Evolutionary conservation across 2,113 vertebrate species (phyloP), one percentile per base, ranked within the genome.

Genomic region (Lichenostomus cassidix): DNA sequence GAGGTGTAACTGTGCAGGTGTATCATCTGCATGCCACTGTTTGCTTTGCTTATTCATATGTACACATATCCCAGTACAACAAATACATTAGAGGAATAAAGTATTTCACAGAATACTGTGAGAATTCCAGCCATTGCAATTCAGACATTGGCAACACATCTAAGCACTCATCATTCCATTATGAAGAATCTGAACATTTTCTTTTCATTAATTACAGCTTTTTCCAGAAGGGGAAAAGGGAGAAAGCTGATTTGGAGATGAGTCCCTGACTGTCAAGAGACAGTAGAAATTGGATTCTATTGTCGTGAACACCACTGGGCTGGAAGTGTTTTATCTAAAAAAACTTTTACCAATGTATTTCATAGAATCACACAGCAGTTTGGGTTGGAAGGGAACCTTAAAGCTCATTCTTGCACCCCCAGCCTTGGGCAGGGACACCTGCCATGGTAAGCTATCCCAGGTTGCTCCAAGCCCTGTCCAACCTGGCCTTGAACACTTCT

Each of bases 381-480:
- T 63, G 35, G 19, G 31, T 23, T 11, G 41, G 25, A 56, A 62
- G 25, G 22, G 22, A 18, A 63, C 31, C 18, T 33, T 33, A 28
- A 76, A 69, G 21, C 7, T 3, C 41, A 53, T 1, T 24, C 37
- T 15, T 4, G 63, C 21, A 69, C 1, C 0, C 47, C 18, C 25
- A 69, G 49, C 29, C 47, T 42, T 3, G 9, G 25, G 41, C 8
- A 49, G 44, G 11, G 63, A 69, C 47, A 70, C 25, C 9, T 63
- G 15, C 41, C 56, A 16, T 39, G 11, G 39, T 39, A 39, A 39
- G 11, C 49, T 21, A 2, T 5, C 12, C 27, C 64, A 70, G 31
- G 42, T 0, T 33, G 31, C 35, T 56, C 31, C 15, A 55, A 83
- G 14, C 11, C 27, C 28, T 1, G 0, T 59, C 33, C 59, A 68